These are phyloP conservation scores for Siderastrea radians DNA, from an alignment of 92 coral and sea anemone species.

Conservation along the genomic window DNA sequence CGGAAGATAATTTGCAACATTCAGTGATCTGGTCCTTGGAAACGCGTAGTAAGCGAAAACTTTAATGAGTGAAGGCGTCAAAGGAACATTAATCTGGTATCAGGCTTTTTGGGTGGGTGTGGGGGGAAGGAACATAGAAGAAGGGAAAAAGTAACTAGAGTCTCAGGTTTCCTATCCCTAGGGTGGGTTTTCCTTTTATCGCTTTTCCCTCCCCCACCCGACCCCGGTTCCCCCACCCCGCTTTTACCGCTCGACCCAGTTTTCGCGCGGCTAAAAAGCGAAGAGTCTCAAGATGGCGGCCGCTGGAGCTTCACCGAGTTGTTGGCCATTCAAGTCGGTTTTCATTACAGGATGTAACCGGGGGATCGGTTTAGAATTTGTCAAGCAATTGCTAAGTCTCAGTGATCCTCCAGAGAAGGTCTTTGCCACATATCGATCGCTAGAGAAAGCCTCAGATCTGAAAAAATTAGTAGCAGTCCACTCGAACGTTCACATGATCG, in stretches of 20 bases:
- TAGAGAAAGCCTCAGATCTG: conserved; percentile 74
- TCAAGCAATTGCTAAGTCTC: conserved; percentile 73
- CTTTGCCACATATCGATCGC: conserved; percentile 85
- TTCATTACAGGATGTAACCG: conserved; percentile 89
- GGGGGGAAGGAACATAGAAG: too few species aligned
- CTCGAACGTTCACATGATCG: conserved; percentile 68
- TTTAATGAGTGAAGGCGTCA: too few species aligned
- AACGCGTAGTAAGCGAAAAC: too few species aligned
- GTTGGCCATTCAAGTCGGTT: conserved; percentile 54
- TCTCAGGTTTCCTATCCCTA: too few species aligned
- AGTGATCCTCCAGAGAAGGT: conserved; percentile 74
- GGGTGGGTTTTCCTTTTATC: too few species aligned
- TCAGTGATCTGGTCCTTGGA: too few species aligned
- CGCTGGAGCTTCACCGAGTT: not conserved
- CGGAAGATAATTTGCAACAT: too few species aligned
- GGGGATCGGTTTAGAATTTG: conserved; percentile 89
- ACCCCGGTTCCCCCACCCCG: not conserved
- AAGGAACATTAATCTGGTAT: too few species aligned
- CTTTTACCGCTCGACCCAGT: not conserved
- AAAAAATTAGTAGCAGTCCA: conserved; percentile 50
- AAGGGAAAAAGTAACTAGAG: too few species aligned
- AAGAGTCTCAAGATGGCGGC: conserved; percentile 17
- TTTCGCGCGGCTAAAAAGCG: too few species aligned
- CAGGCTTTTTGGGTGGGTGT: too few species aligned
- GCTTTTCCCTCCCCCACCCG: too few species aligned